Evolutionary conservation across 2,797 vertebrate species (phyloP), one percentile per base, ranked within the genome.

Genomic region (Urophycis tenuis): DNA sequence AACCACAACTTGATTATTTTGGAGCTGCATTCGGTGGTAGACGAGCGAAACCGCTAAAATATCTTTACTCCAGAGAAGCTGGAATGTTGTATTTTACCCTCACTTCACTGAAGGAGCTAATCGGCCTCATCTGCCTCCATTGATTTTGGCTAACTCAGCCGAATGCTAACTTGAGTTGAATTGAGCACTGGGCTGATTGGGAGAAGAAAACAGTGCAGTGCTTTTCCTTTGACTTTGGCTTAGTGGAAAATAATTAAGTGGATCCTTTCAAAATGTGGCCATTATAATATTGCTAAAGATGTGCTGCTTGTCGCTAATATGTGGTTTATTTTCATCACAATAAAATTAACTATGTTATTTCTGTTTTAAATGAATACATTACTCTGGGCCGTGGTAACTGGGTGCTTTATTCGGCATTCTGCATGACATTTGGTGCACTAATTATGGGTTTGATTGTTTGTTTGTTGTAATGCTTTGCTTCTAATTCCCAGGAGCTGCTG

Each of bases 401-500:
- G 49, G 53, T 25, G 25, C n/a, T 60, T 60, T n/a, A 60, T 29
- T 29, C 60, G 10, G 3, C 10, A 4, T 67, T 67, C 29, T 67
- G 10, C n/a, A 8, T 67, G n/a, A 67, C 9, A 67, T 67, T 29
- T 29, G 11, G n/a, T 29, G n/a, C 60, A 29, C 53, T 60, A n/a
- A 53, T 53, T 5, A 22, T 6, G 19, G 75, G 69, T 71, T 19
- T 71, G 6, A 75, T 2, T 25, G 1, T 79, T n/a, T n/a, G n/a
- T n/a, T 71, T 89, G 60, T 11, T 29, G n/a, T 25, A 9, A 25
- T 64, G 53, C 29, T 53, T 5, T 53, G n/a, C 14, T 64, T 64
- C 9, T 67, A 30, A 87, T 84, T 86, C 0, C 41, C 81, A 95
- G 94, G 94, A 95, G 88, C 91, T 95, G 75, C 83, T 95, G 75